These are phyloP conservation scores for Actinernus sp. DNA, from an alignment of 92 coral and sea anemone species.

Conservation along the genomic window DNA sequence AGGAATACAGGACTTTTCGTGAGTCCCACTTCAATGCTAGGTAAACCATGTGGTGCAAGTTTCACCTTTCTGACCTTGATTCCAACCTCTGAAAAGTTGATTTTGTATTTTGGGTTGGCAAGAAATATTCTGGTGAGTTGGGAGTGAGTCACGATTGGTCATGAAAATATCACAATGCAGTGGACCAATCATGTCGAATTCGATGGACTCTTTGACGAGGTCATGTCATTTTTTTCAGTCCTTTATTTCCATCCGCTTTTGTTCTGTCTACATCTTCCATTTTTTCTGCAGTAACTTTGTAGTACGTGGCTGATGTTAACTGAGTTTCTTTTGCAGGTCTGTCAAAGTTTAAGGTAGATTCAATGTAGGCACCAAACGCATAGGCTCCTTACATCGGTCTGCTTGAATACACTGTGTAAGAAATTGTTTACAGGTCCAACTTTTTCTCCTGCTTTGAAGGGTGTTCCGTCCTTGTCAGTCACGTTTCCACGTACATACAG, in stretches of 20 bases:
- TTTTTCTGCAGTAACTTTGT: too few relatives aligned
- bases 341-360: conserved; percentile 43
- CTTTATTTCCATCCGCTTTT: conserved; percentile 28
- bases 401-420: conserved; percentile 23
- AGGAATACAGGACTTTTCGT: conserved; percentile 51
- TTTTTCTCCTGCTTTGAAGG: too few relatives aligned
- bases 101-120: conserved; percentile 27
- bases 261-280: conserved; percentile 22
- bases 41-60: conserved; percentile 25
- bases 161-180: too few relatives aligned
- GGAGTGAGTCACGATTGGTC: conserved; percentile 37
- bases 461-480: conserved; percentile 24
- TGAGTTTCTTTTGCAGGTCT: conserved; percentile 27
- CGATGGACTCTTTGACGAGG: conserved; percentile 10
- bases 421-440: conserved; percentile 38
- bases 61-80: conserved; percentile 54
- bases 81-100: too few relatives aligned
- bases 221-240: conserved; percentile 32
- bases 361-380: conserved; percentile 11
- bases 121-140: conserved; percentile 35
- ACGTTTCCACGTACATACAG: conserved; percentile 26
- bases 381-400: conserved; percentile 34
- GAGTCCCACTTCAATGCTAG: conserved; percentile 22
- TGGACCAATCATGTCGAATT: too few relatives aligned
- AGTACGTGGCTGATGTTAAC: conserved; percentile 15